These are phyloP conservation scores for Homarus gammarus DNA, from an alignment of 2,888 invertebrate genomes.

Conservation along the genomic window DNA sequence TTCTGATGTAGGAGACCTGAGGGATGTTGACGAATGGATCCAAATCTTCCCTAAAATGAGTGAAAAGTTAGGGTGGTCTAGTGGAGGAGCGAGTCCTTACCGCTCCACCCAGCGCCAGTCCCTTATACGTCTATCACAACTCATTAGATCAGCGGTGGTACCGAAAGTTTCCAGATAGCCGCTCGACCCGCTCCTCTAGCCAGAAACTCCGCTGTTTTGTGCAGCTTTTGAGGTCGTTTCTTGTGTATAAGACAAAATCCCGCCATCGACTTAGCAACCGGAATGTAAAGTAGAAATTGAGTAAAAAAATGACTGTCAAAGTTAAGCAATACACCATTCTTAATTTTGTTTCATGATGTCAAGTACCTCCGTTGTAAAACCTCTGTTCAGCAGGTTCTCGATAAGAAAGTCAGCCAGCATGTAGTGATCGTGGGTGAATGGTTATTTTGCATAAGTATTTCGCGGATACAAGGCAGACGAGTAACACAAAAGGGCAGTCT, in stretches of 20 bases:
- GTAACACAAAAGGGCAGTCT: neutral
- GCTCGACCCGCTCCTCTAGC: neutral
- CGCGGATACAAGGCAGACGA: conserved; percentile 22
- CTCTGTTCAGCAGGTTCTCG: neutral
- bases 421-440: conserved; percentile 43
- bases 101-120: conserved; percentile 32
- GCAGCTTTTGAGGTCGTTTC: neutral
- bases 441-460: conserved; percentile 59
- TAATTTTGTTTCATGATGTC: neutral
- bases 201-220: neutral
- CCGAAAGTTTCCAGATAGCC: conserved; percentile 47
- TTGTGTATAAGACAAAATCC: neutral
- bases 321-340: neutral
- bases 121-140: conserved; percentile 58
- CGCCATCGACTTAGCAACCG: neutral
- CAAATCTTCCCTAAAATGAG: neutral
- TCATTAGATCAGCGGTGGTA: conserved; percentile 57
- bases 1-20: too few species aligned
- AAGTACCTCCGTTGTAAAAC: conserved; percentile 1
- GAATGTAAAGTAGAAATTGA: neutral
- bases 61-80: conserved; percentile 24
- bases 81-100: conserved; percentile 2
- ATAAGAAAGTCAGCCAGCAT: conserved; percentile 29
- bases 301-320: neutral
- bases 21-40: neutral